phyloP scores from a whole-genome alignment of 2,113 vertebrate species.

The Leptocoma aspasia region DNA sequence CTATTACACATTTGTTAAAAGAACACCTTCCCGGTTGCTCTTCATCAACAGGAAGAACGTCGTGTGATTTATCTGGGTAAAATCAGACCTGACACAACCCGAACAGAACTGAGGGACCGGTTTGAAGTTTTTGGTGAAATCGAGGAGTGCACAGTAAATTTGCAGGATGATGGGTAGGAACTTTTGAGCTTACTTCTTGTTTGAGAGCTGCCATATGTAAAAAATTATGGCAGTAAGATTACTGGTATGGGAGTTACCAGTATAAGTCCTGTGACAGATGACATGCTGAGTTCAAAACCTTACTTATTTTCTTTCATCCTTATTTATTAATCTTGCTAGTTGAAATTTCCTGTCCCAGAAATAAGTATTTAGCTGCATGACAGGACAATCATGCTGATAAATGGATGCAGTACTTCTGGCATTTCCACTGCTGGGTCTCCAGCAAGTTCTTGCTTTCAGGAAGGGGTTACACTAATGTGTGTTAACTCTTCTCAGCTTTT shows the following conservation, averaged over 20 bases:
- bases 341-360: conserved; percentile 77
- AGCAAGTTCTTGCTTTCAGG: not conserved
- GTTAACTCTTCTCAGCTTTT: not conserved
- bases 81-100: conserved; percentile 89
- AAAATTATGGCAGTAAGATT: conserved; percentile 48
- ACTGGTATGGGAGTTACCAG: conserved; percentile 55
- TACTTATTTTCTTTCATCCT: conserved; percentile 75
- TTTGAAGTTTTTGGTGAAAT: conserved; percentile 99
- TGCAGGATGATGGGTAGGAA: conserved; percentile 94
- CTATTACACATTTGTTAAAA: not conserved
- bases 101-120: conserved; percentile 91
- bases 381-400: conserved; percentile 78
- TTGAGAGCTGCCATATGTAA: conserved; percentile 55
- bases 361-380: conserved; percentile 76
- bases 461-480: conserved; percentile 34
- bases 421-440: conserved; percentile 18
- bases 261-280: conserved; percentile 68
- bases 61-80: conserved; percentile 95
- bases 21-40: not conserved
- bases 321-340: conserved; percentile 78
- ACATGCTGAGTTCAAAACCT: conserved; percentile 70
- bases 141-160: conserved; percentile 96
- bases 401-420: conserved; percentile 59
- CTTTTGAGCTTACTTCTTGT: conserved; percentile 64
- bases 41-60: conserved; percentile 87